Conservation (phyloP, 2,797 vertebrate species). For the Anniella stebbinsi region DNA sequence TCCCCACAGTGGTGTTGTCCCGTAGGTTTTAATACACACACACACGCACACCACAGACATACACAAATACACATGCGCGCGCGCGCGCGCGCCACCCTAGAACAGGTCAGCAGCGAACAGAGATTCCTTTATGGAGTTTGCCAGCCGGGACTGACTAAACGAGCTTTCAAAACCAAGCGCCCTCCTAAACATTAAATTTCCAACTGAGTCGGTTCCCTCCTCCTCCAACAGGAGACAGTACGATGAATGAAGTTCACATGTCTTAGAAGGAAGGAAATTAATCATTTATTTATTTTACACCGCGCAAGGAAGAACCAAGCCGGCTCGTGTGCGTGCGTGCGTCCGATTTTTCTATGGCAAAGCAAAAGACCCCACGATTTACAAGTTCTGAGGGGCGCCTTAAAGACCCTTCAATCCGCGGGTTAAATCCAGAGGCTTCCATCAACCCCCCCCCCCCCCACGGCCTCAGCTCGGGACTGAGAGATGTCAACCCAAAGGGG, state of each 20-base stretch:
- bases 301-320: background rate
- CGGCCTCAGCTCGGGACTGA: background rate
- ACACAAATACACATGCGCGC: no score
- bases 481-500: background rate
- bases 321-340: background rate
- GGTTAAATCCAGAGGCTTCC: background rate
- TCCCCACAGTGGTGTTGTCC: background rate
- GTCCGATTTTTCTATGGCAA: background rate
- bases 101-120: background rate
- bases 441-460: no score
- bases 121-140: background rate
- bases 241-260: background rate
- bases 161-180: background rate
- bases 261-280: background rate
- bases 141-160: background rate
- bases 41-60: background rate
- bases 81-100: background rate
- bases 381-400: slow-evolving; percentile 6
- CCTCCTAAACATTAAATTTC: background rate
- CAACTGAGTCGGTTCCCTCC: background rate
- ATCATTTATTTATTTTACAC: background rate
- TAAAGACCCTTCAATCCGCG: no score
- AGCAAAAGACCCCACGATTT: background rate
- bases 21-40: background rate
- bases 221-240: background rate